Base-by-base conservation (phyloP, 2,113 vertebrate species). In the Neogale vison region DNA sequence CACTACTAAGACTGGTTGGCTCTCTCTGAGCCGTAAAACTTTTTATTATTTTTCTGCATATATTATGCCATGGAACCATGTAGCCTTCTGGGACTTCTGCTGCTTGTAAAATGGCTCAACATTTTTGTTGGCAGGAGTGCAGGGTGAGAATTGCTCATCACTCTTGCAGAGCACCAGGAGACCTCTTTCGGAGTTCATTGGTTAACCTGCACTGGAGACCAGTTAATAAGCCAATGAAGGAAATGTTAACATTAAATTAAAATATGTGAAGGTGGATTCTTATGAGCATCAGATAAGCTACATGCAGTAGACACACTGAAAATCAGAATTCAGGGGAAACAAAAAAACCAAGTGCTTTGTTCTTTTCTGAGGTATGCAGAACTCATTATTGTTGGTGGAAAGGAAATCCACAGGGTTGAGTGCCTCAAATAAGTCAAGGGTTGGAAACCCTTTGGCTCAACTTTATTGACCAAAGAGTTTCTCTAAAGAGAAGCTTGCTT, bases 111-210 rank as follows among this genome's bases (percentile, higher is more conserved):
- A 95, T 50, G 79, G 72, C 92, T 76, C 90, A 93, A 96, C 74
- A 36, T 97, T 98, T 97, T 97, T 96, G 94, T 98, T 98, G 97
- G 97, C 97, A 45, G 34, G 63, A 86, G 83, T 80, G 45, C 96
- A 96, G 90, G 92, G 96, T 95, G 95, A 89, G 87, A 97, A 96
- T 97, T 95, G 97, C 87, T 97, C 96, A 96, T 63, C 95, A 69
- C 61, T 23, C 74, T 93, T 93, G 39, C 61, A 79, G 69, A 96
- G 95, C 39, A 96, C 87, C 90, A 83, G 72, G 91, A 96, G 95
- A 92, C 77, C 92, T 96, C 52, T 92, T 86, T 80, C 0, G 1
- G 92, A 83, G 92, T 90, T 89, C 89, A 88, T 7, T 88, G 88
- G 85, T 85, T 93, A 97, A 92, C 90, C 82, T 89, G 45, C 24